These are phyloP conservation scores for Allacma fusca DNA, from an alignment of 2,888 invertebrate genomes.

Conservation along the genomic window DNA sequence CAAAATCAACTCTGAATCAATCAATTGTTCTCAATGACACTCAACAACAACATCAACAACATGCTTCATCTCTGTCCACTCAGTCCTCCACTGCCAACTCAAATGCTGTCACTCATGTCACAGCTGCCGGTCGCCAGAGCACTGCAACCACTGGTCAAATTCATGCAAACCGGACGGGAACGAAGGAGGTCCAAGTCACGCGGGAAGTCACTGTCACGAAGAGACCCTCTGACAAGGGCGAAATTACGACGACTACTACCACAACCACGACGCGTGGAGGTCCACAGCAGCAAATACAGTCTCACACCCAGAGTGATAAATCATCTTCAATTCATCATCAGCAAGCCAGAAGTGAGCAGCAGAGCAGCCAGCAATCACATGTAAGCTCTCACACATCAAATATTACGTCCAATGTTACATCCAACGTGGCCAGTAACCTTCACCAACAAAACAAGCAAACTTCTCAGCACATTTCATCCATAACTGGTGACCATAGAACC, in stretches of 20 bases:
- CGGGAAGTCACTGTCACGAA: constrained; percentile 60
- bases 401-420: neutral
- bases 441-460: neutral
- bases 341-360: neutral
- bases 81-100: neutral
- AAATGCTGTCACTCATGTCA: constrained; percentile 25
- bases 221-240: constrained; percentile 47
- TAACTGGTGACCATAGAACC: neutral
- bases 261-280: constrained; percentile 43
- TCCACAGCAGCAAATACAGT: neutral
- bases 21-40: constrained; percentile 56
- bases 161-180: constrained; percentile 64
- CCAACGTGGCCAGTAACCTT: too few relatives aligned
- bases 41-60: constrained; percentile 34
- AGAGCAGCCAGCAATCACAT: constrained; percentile 6
- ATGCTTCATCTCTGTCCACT: constrained; percentile 14
- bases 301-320: constrained; percentile 14
- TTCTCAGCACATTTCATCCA: constrained; percentile 2
- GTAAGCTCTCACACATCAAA: constrained; percentile 22
- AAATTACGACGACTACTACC: constrained; percentile 48
- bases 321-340: constrained; percentile 12
- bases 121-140: constrained; percentile 29
- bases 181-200: constrained; percentile 58
- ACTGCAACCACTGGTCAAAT: constrained; percentile 37
- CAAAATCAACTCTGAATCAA: constrained; percentile 57